Conservation (phyloP, 1,140 invertebrate genomes). For the Mesaphorura yosii region DNA sequence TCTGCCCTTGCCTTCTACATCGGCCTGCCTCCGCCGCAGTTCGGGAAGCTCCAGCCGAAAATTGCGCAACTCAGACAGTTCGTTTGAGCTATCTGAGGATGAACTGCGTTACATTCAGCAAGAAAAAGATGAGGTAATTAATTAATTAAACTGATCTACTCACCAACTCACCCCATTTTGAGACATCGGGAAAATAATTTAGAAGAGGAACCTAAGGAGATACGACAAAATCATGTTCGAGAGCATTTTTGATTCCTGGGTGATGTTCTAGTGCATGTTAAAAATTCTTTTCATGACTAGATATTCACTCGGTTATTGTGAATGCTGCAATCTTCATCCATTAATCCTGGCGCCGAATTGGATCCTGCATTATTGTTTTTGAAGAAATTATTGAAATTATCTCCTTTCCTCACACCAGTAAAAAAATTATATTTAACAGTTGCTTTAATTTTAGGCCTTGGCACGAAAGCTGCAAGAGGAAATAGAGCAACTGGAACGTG, state of each 20-base stretch:
- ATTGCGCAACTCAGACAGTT: neutral
- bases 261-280: slow-evolving; percentile 35
- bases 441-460: slow-evolving; percentile 43
- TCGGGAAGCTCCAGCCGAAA: neutral
- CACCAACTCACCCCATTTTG: too few relatives aligned
- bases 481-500: slow-evolving; percentile 48
- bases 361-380: neutral
- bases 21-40: too few relatives aligned
- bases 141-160: too few relatives aligned
- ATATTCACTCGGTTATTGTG: slow-evolving; percentile 38
- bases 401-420: too few relatives aligned
- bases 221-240: neutral
- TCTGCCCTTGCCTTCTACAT: too few relatives aligned
- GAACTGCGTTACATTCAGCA: neutral
- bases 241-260: slow-evolving; percentile 22
- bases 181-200: too few relatives aligned
- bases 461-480: slow-evolving; percentile 52
- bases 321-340: neutral
- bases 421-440: too few relatives aligned
- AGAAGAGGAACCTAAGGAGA: too few relatives aligned
- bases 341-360: neutral
- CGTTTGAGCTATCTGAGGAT: too few relatives aligned
- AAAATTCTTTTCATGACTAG: slow-evolving; percentile 37
- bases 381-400: too few relatives aligned
- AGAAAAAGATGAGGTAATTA: too few relatives aligned